Percentiles rank a stretch among this genome's conserved stretches.
These are phyloP conservation scores for Bradypodion ventrale DNA, from an alignment of 2,797 vertebrate species.

Conservation along the genomic window DNA sequence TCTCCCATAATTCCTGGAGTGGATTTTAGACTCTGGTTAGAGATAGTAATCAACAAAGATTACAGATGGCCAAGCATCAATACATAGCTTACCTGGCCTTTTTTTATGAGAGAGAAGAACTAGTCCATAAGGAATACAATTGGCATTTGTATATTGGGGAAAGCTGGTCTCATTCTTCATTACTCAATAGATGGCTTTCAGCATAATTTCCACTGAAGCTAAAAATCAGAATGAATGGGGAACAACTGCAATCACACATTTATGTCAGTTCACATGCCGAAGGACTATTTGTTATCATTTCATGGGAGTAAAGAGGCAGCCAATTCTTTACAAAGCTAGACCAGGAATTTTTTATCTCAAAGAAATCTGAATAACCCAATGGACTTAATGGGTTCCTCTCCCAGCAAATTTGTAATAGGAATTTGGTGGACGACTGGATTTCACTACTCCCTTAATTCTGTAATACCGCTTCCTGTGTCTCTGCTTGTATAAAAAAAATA, in stretches of 20 bases:
- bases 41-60: slow-evolving; percentile 49
- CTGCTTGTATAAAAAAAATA: not conserved
- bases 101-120: slow-evolving; percentile 41
- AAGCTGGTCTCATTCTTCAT: slow-evolving; percentile 50
- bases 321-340: slow-evolving; percentile 25
- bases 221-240: slow-evolving; percentile 58
- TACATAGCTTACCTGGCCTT: slow-evolving; percentile 36
- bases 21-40: slow-evolving; percentile 50
- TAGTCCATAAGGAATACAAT: slow-evolving; percentile 37
- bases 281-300: slow-evolving; percentile 41
- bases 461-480: not conserved
- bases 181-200: slow-evolving; percentile 53
- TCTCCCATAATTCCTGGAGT: slow-evolving; percentile 40
- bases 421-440: not conserved
- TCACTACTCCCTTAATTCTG: not conserved
- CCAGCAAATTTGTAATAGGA: not conserved
- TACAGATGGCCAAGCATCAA: slow-evolving; percentile 45
- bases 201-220: slow-evolving; percentile 53
- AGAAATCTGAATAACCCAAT: not conserved
- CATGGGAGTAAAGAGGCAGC: slow-evolving; percentile 24
- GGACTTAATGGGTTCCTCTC: too few species aligned
- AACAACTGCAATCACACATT: slow-evolving; percentile 54
- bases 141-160: slow-evolving; percentile 37
- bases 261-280: slow-evolving; percentile 50
- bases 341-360: not conserved